phyloP scores from a whole-genome alignment of 2,113 vertebrate species.

The Plotosus lineatus region DNA sequence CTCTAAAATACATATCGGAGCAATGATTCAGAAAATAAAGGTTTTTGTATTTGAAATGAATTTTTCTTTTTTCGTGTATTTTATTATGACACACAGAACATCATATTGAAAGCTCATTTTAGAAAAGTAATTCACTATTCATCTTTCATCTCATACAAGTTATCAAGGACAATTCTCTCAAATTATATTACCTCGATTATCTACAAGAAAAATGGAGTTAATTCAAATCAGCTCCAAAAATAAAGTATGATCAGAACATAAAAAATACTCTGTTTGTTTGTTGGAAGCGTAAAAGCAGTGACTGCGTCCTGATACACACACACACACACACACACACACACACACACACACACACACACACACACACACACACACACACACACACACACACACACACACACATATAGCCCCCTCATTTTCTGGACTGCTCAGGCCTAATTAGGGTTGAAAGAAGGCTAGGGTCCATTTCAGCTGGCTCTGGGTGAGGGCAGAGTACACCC shows the following conservation, averaged over 20 bases:
- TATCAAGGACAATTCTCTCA: not conserved
- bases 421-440: no score
- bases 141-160: not conserved
- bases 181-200: not conserved
- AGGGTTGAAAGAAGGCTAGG: no score
- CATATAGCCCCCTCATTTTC: no score
- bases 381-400: no score
- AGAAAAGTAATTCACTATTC: not conserved
- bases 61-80: not conserved
- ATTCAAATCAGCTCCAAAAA: not conserved
- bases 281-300: not conserved
- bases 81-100: not conserved
- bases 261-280: not conserved
- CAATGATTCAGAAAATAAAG: not conserved
- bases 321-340: no score
- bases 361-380: no score
- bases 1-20: not conserved
- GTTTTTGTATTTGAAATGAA: not conserved
- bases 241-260: not conserved
- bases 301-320: not conserved
- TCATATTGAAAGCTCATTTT: not conserved
- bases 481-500: no score
- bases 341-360: no score
- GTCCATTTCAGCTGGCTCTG: no score
- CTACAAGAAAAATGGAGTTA: not conserved